Conservation (phyloP, 2,797 vertebrate species). For the Melanotaenia maccullochi region DNA sequence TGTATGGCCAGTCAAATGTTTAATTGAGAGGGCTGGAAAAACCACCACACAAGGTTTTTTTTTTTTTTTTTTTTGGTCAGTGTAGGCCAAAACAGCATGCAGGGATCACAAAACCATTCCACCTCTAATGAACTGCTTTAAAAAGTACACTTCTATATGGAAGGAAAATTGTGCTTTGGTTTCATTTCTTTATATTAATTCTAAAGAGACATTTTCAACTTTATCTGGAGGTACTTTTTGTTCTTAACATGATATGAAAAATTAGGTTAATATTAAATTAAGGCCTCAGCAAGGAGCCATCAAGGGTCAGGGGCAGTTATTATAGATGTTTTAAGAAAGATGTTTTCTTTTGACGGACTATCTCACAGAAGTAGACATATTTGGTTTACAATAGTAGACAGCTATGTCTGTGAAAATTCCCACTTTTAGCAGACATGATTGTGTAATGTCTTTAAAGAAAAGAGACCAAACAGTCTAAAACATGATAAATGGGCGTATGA, state of each 20-base stretch:
- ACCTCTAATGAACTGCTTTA: neutral
- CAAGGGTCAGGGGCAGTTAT: slow-evolving; percentile 5
- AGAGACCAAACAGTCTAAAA: slow-evolving; percentile 35
- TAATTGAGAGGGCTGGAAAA: slow-evolving; percentile 55
- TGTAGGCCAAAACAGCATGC: slow-evolving; percentile 3
- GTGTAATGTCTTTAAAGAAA: slow-evolving; percentile 32
- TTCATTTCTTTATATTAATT: slow-evolving; percentile 1
- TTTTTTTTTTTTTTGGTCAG: slow-evolving; percentile 39
- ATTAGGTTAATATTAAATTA: slow-evolving; percentile 20
- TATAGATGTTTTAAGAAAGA: neutral
- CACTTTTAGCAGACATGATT: slow-evolving; percentile 38
- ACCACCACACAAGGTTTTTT: slow-evolving; percentile 25
- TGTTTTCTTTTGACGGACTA: slow-evolving; percentile 10
- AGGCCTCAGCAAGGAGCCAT: slow-evolving; percentile 3
- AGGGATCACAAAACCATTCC: neutral
- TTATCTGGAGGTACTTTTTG: slow-evolving; percentile 13
- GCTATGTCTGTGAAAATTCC: slow-evolving; percentile 26
- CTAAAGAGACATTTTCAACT: neutral
- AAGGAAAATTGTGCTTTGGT: neutral
- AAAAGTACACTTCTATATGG: neutral
- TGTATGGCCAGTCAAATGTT: slow-evolving; percentile 52
- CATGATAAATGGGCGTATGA: slow-evolving; percentile 28
- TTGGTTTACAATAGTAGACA: slow-evolving; percentile 12
- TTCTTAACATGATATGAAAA: slow-evolving; percentile 24
- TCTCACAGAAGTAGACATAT: slow-evolving; percentile 5